Conservation (phyloP, 2,797 vertebrate species). For the Microctenopoma lineatum region DNA sequence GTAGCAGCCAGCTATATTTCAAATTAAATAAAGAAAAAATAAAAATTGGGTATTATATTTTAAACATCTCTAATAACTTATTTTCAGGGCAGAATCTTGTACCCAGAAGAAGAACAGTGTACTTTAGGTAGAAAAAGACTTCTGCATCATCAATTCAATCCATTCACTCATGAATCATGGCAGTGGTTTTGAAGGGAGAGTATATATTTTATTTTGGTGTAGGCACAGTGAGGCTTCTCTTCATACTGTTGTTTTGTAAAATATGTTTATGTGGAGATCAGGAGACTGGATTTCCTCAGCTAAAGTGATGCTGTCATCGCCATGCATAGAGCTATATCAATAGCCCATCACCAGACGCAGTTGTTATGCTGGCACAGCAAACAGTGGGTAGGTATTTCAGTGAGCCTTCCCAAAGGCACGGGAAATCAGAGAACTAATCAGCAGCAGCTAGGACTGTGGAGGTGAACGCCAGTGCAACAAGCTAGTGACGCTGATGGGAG, state of each 20-base stretch:
- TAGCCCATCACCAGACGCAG: constrained; percentile 54
- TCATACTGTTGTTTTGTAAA: not conserved
- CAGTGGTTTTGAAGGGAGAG: not conserved
- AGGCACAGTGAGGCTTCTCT: not conserved
- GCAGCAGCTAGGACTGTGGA: constrained; percentile 56
- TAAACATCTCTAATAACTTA: too few relatives aligned
- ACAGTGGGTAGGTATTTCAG: constrained; percentile 54
- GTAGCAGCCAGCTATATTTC: too few relatives aligned
- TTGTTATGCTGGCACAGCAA: constrained; percentile 60
- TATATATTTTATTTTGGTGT: not conserved
- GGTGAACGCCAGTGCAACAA: constrained; percentile 63
- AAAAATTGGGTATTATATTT: too few relatives aligned
- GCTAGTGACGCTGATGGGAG: constrained; percentile 75
- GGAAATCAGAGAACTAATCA: constrained; percentile 74
- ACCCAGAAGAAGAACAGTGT: not conserved
- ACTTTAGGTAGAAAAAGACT: not conserved
- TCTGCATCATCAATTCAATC: too few relatives aligned
- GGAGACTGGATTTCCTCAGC: not conserved
- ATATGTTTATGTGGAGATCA: not conserved
- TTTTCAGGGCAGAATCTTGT: too few relatives aligned
- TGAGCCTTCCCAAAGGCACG: constrained; percentile 52
- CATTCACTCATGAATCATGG: too few relatives aligned
- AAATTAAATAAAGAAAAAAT: too few relatives aligned
- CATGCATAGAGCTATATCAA: constrained; percentile 55
- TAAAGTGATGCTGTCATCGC: constrained; percentile 30